Percentiles rank a stretch among this genome's conserved stretches.
Conservation (phyloP, 2,888 invertebrate genomes). For the Onchidella celtica region DNA sequence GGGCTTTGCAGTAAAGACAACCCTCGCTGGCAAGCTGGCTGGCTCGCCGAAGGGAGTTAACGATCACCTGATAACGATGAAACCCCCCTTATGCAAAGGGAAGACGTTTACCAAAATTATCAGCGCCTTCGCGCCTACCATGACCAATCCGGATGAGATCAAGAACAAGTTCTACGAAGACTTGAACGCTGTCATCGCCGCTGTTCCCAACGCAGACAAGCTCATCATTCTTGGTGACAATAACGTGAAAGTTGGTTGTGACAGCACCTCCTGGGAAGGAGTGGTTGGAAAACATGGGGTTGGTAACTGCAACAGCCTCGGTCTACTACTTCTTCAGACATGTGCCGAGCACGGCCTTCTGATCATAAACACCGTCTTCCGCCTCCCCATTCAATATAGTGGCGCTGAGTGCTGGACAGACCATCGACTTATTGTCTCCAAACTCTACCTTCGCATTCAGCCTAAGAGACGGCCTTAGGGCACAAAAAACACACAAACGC, state of each 20-base stretch:
- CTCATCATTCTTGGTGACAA: slow-evolving; percentile 22
- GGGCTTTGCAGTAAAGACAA: slow-evolving; percentile 8
- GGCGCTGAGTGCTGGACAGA: slow-evolving; percentile 46
- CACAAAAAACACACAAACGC: not conserved
- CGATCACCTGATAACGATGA: slow-evolving; percentile 20
- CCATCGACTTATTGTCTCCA: slow-evolving; percentile 32
- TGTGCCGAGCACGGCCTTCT: slow-evolving; percentile 31
- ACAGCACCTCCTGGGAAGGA: not conserved
- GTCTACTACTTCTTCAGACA: not conserved
- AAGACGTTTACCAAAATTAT: slow-evolving; percentile 1
- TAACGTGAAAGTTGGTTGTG: slow-evolving; percentile 20
- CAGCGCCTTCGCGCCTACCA: slow-evolving; percentile 13
- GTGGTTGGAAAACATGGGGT: slow-evolving; percentile 14
- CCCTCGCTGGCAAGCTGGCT: not conserved
- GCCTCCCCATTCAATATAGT: slow-evolving; percentile 11
- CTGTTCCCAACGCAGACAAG: slow-evolving; percentile 17
- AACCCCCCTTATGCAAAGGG: not conserved
- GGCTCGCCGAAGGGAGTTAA: not conserved
- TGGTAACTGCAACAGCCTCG: slow-evolving; percentile 25
- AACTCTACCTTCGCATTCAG: slow-evolving; percentile 2
- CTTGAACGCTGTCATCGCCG: not conserved
- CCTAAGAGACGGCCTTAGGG: slow-evolving; percentile 10
- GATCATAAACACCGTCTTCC: slow-evolving; percentile 24
- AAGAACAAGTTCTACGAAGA: slow-evolving; percentile 33
- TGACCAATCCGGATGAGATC: slow-evolving; percentile 34